phyloP scores from a whole-genome alignment of 2,888 invertebrate genomes.

The Thymelicus lineola region DNA sequence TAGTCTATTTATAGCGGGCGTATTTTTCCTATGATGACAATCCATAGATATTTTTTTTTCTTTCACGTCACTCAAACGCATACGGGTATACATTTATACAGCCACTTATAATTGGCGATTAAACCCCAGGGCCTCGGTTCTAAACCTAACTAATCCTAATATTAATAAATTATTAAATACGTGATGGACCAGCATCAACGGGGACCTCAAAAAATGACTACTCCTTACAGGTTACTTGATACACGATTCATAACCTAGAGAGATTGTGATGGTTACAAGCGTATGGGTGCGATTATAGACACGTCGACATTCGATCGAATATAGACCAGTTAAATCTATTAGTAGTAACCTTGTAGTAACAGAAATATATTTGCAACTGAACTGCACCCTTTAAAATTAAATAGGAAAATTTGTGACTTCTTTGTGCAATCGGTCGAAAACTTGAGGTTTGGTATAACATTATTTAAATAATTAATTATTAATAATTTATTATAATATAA shows the following conservation, averaged over 20 bases:
- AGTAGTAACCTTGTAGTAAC: neutral
- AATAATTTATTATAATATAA: neutral
- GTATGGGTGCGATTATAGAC: constrained; percentile 53
- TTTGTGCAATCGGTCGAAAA: neutral
- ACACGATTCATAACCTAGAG: constrained; percentile 55
- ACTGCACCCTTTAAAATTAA: neutral
- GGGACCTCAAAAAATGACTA: constrained; percentile 38
- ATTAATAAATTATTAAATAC: constrained; percentile 31
- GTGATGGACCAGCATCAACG: constrained; percentile 53
- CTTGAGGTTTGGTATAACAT: neutral
- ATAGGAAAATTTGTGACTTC: neutral
- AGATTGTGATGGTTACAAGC: constrained; percentile 65
- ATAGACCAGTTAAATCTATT: neutral
- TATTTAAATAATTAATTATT: neutral
- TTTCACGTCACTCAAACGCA: neutral
- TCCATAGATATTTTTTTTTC: neutral
- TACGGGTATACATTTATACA: neutral
- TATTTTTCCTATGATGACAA: too few species aligned
- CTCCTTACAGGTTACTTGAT: constrained; percentile 20
- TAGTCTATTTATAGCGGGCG: too few species aligned
- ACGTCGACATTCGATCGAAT: neutral
- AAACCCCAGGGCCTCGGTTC: neutral
- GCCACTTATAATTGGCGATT: constrained; percentile 10
- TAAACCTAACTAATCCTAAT: constrained; percentile 22
- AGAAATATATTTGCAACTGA: neutral